phyloP scores from a whole-genome alignment of 2,113 vertebrate species.

The Callaeas wilsoni region DNA sequence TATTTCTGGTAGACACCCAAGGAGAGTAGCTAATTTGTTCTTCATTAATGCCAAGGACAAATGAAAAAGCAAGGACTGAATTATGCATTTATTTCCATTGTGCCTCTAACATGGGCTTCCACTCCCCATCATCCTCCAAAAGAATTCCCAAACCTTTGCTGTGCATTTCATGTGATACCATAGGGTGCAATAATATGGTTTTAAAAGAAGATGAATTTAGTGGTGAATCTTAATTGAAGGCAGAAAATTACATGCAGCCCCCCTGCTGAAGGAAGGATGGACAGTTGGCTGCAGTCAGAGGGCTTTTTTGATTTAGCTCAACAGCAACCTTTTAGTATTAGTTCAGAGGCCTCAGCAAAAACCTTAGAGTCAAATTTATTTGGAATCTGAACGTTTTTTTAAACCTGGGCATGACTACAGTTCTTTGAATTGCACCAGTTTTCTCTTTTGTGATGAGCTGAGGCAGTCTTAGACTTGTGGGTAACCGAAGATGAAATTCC shows the following conservation, averaged over 20 bases:
- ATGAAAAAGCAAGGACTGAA: slow-evolving; percentile 68
- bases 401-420: not conserved
- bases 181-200: slow-evolving; percentile 49
- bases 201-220: slow-evolving; percentile 56
- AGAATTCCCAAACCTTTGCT: slow-evolving; percentile 61
- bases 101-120: slow-evolving; percentile 50
- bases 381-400: not conserved
- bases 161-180: slow-evolving; percentile 60
- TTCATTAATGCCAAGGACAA: slow-evolving; percentile 83
- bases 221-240: slow-evolving; percentile 59
- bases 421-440: not conserved
- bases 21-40: slow-evolving; percentile 81
- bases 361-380: not conserved
- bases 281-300: slow-evolving; percentile 26
- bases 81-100: slow-evolving; percentile 72
- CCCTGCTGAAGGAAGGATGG: slow-evolving; percentile 44
- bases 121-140: slow-evolving; percentile 54
- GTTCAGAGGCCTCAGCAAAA: not conserved
- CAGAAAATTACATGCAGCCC: slow-evolving; percentile 57
- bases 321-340: not conserved
- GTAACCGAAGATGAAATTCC: not conserved
- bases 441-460: not conserved
- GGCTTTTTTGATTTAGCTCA: not conserved
- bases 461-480: not conserved
- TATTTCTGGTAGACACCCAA: slow-evolving; percentile 80